These are phyloP conservation scores for Drosophila novamexicana DNA, from an alignment of 1,140 invertebrate species.

Conservation along the genomic window DNA sequence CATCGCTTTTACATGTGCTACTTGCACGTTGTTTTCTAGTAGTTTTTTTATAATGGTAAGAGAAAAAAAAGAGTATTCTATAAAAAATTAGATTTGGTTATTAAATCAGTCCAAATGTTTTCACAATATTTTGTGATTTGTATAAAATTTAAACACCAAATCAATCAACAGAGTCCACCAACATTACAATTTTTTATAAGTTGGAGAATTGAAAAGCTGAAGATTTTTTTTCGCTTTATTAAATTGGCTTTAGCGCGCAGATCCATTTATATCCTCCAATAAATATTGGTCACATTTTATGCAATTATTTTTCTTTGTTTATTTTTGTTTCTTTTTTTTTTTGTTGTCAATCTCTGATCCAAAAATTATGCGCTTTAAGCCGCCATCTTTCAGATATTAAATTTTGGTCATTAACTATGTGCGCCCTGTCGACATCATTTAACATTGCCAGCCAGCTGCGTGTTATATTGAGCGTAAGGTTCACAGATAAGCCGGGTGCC, in stretches of 20 bases:
- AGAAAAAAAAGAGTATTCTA: no score
- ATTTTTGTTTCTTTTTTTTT: not conserved
- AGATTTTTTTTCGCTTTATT: no score
- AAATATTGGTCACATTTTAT: no score
- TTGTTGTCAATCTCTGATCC: not conserved
- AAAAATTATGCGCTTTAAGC: slow-evolving; percentile 18
- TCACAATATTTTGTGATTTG: no score
- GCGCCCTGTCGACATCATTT: slow-evolving; percentile 39
- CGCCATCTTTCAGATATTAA: not conserved
- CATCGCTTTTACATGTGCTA: slow-evolving; percentile 11
- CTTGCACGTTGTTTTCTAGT: not conserved
- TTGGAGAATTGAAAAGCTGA: no score
- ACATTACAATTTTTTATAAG: no score
- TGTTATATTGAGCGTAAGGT: slow-evolving; percentile 73
- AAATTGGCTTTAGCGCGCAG: no score
- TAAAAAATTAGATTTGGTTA: no score
- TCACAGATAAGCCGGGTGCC: slow-evolving; percentile 56
- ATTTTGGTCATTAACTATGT: slow-evolving; percentile 32
- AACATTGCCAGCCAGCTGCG: slow-evolving; percentile 51
- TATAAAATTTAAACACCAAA: no score
- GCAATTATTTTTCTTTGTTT: not conserved
- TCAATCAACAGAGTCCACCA: no score
- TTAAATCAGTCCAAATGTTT: no score
- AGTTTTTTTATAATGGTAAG: not conserved
- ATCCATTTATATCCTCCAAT: no score